phyloP scores from a whole-genome alignment of 2,113 vertebrate genomes.

The Marcusenius ussheri region DNA sequence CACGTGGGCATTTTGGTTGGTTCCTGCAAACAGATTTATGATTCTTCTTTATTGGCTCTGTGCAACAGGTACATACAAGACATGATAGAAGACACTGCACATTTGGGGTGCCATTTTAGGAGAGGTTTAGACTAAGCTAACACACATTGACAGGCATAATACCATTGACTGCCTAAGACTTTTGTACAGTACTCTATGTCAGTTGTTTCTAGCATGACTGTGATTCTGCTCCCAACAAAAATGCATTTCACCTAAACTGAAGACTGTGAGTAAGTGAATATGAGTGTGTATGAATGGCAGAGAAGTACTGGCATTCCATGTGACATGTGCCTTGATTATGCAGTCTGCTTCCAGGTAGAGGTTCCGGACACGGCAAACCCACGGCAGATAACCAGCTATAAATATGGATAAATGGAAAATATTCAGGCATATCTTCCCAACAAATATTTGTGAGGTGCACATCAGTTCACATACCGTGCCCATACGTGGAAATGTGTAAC shows the following conservation, averaged over 20 bases:
- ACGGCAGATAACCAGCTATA: background rate
- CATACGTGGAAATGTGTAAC: background rate
- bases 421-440: background rate
- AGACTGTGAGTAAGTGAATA: background rate
- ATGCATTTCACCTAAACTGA: background rate
- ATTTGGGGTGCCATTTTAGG: background rate
- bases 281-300: background rate
- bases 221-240: background rate
- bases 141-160: background rate
- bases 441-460: background rate
- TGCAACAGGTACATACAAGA: background rate
- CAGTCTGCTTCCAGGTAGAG: background rate
- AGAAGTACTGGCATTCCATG: background rate
- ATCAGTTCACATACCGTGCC: background rate
- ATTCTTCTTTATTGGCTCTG: background rate
- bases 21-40: background rate
- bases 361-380: background rate
- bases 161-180: background rate
- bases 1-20: background rate
- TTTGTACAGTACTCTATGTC: background rate
- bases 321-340: background rate
- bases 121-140: background rate
- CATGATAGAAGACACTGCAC: background rate
- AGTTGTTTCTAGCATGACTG: background rate
- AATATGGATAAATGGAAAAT: background rate